Conservation (phyloP, 2,113 vertebrate species). For the Pitta sordida region DNA sequence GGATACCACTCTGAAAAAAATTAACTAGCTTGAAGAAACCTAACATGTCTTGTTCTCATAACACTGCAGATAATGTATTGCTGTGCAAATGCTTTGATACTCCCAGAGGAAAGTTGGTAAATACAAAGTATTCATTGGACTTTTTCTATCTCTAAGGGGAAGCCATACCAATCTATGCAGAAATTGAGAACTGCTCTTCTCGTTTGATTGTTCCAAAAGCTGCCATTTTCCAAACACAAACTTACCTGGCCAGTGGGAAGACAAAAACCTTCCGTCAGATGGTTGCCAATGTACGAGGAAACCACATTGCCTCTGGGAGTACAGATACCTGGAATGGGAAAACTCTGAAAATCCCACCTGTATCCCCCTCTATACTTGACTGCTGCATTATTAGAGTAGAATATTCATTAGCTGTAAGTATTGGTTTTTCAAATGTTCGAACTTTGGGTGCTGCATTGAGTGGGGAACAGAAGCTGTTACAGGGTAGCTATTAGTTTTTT, state of each 20-base stretch:
- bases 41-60: constrained; percentile 7
- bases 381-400: constrained; percentile 83
- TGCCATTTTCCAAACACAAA: constrained; percentile 86
- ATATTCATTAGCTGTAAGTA: constrained; percentile 81
- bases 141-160: constrained; percentile 72
- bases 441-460: neutral
- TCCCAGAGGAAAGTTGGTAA: constrained; percentile 36
- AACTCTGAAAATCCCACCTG: constrained; percentile 80
- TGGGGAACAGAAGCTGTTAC: neutral
- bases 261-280: constrained; percentile 77
- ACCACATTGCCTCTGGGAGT: constrained; percentile 79
- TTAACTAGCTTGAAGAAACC: constrained; percentile 1
- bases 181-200: constrained; percentile 85
- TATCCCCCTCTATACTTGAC: constrained; percentile 82
- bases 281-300: constrained; percentile 81
- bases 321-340: constrained; percentile 84
- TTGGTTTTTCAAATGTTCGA: neutral
- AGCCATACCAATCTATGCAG: constrained; percentile 83
- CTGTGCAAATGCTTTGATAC: constrained; percentile 19
- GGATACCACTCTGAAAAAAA: neutral
- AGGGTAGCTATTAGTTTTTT: neutral
- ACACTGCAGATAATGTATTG: neutral
- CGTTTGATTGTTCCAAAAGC: constrained; percentile 85
- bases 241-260: constrained; percentile 77
- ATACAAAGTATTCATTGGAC: constrained; percentile 12